Evolutionary conservation across 1,140 invertebrate species (phyloP).

Genomic region (Drosophila arizonae): DNA sequence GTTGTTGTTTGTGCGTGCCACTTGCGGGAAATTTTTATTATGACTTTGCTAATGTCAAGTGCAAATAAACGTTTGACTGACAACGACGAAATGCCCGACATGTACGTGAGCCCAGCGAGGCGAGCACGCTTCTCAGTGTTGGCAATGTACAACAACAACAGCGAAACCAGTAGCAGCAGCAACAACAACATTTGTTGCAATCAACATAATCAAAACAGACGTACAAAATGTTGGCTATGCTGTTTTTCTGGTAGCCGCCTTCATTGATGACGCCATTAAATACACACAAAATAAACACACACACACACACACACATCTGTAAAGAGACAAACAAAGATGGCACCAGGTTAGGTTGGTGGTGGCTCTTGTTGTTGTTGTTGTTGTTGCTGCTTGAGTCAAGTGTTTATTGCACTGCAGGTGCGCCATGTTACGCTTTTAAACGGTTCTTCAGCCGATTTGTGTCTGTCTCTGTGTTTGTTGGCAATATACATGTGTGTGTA

Average conservation of each 20-base stretch:
- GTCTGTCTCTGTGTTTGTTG: constrained; percentile 7
- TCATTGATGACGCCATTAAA: constrained; percentile 54
- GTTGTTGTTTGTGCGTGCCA: constrained; percentile 51
- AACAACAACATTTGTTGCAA: constrained; percentile 64
- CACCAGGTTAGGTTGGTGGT: neutral
- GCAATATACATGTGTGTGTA: neutral
- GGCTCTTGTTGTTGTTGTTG: constrained; percentile 27
- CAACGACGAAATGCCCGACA: constrained; percentile 18
- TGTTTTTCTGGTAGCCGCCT: constrained; percentile 33
- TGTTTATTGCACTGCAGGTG: constrained; percentile 56
- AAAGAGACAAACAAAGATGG: constrained; percentile 42
- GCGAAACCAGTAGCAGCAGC: constrained; percentile 32
- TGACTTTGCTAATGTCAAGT: constrained; percentile 79
- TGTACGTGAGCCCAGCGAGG: constrained; percentile 41
- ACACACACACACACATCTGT: neutral
- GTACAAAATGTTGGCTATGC: constrained; percentile 41
- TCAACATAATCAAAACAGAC: constrained; percentile 77
- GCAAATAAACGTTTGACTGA: constrained; percentile 73
- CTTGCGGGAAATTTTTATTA: constrained; percentile 75
- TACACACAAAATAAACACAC: constrained; percentile 10
- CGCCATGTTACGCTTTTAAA: constrained; percentile 50
- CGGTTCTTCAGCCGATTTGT: constrained; percentile 46
- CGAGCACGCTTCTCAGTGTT: constrained; percentile 27
- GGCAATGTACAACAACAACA: constrained; percentile 15
- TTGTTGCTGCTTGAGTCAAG: constrained; percentile 30